Base-by-base conservation (phyloP, 1,140 invertebrate species). In the Asobara japonica region DNA sequence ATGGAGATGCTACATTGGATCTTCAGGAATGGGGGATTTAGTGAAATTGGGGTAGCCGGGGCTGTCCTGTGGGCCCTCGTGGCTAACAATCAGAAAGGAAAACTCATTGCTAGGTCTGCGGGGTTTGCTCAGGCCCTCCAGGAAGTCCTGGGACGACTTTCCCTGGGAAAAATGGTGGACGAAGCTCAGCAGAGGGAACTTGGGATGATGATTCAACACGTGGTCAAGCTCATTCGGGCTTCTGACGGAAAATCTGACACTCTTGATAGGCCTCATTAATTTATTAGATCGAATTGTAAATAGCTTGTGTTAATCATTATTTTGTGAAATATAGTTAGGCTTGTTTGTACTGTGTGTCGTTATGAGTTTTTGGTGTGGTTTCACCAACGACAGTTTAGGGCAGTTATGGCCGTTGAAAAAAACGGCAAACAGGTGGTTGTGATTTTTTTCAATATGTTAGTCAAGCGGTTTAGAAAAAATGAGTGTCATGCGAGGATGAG, bases 71-170 rank as follows among this genome's bases (percentile, higher is more conserved):
- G 84, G 84, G 80, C 86, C 0, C 41, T 87, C 16, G 71, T 86
- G 6, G 77, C 77, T 18, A 87, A 87, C 38, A 86, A 85, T 74
- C 85, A 87, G 29, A 87, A 87, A 65, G 86, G 78, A 51, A 87
- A 87, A 71, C 73, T 86, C 25, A 83, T 84, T 6, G 76, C 77
- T 6, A 79, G 84, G 4, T 82, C 74, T 36, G 77, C 80, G 18
- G 84, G 86, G 5, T 83, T 87, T 74, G 68, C 76, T 0, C 77
- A 79, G 10, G 79, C 78, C 30, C 80, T 87, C 30, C 81, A 84
- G 38, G 80, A 83, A 66, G 80, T 80, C 1, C 72, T 86, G 11
- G 81, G 83, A 13, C 78, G 79, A 65, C 62, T 84, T n/a, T 76
- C 80, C 1, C 62, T 83, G 6, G 48, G 75, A 36, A 72, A 69